Percentiles rank a stretch among this genome's conserved stretches.
Evolutionary conservation across 1,140 invertebrate species (phyloP).

Genomic region (Cotesia typhae): DNA sequence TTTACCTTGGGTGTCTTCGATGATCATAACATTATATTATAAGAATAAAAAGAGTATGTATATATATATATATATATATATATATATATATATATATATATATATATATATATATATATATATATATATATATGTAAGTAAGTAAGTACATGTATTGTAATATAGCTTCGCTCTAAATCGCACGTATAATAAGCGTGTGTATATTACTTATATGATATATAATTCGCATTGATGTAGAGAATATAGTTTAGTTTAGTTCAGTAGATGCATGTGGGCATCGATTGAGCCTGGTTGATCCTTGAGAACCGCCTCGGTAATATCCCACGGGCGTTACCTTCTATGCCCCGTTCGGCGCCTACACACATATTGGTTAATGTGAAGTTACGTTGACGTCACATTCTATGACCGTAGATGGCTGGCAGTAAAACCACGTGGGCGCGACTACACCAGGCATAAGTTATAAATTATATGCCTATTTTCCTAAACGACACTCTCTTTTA

Average conservation of each 20-base stretch:
- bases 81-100: background rate
- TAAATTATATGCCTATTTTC: conserved; percentile 52
- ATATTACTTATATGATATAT: too few species aligned
- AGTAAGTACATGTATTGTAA: background rate
- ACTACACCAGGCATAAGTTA: conserved; percentile 43
- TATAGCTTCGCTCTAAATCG: conserved; percentile 4
- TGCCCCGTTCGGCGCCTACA: conserved; percentile 50
- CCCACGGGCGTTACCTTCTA: conserved; percentile 55
- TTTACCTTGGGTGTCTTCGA: too few species aligned
- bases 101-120: background rate
- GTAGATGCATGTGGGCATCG: conserved; percentile 39
- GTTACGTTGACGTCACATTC: conserved; percentile 55
- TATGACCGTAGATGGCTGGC: conserved; percentile 52
- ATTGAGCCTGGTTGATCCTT: conserved; percentile 39
- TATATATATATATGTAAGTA: background rate
- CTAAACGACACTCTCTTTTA: conserved; percentile 29
- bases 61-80: background rate
- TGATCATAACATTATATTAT: too few species aligned
- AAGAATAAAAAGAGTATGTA: conserved; percentile 4
- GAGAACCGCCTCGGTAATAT: conserved; percentile 44
- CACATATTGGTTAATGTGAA: conserved; percentile 51
- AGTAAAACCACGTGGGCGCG: conserved; percentile 49
- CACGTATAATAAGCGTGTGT: background rate
- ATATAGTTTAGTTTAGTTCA: too few species aligned
- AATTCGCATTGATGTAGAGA: too few species aligned